phyloP scores from a whole-genome alignment of 1,140 invertebrate species.

The Whitmania pigra region DNA sequence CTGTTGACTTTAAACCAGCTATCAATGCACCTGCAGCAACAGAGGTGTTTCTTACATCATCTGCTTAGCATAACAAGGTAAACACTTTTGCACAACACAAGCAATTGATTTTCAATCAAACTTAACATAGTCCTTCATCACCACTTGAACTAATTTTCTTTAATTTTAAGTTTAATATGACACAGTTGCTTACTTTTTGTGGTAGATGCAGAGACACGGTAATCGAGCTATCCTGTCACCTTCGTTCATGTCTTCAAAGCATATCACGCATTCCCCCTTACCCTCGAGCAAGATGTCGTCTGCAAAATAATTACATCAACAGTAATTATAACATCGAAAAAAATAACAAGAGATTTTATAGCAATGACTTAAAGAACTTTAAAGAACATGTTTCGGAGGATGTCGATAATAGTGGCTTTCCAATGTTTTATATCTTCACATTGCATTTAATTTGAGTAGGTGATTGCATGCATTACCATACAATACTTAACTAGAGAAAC shows the following conservation, averaged over 20 bases:
- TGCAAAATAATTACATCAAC: conserved; percentile 41
- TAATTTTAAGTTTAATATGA: neutral
- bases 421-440: neutral
- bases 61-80: neutral
- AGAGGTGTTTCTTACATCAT: neutral
- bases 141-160: neutral
- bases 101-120: neutral
- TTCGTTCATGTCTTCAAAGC: conserved; percentile 83
- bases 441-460: too few species aligned
- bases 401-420: neutral
- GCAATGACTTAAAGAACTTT: conserved; percentile 5
- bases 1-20: conserved; percentile 94
- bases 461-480: neutral
- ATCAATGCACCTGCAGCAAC: conserved; percentile 70
- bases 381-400: neutral
- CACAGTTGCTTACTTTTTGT: conserved; percentile 66
- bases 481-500: neutral
- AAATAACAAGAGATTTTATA: conserved; percentile 6
- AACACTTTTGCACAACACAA: neutral
- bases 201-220: conserved; percentile 98
- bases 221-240: conserved; percentile 91
- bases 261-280: conserved; percentile 92
- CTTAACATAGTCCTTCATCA: neutral
- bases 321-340: conserved; percentile 17
- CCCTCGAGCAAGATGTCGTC: conserved; percentile 90